Percentiles rank a stretch among this genome's conserved stretches.
Evolutionary conservation across 2,113 vertebrate species (phyloP).

Genomic region (Chrysemys picta): DNA sequence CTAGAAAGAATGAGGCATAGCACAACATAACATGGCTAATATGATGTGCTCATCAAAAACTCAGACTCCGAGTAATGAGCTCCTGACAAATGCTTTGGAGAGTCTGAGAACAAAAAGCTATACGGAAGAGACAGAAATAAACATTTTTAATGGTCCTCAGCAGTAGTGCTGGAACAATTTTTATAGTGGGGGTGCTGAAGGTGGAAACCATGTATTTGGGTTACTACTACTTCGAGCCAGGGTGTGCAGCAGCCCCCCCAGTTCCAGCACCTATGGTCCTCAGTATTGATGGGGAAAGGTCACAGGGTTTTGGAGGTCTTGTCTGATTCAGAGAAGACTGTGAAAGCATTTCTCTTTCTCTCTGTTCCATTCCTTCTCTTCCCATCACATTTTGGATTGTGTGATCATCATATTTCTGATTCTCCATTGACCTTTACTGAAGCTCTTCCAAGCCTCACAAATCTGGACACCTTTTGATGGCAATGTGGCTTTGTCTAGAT

Average conservation of each 20-base stretch:
- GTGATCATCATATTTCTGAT: too few relatives aligned
- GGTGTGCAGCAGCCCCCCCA: too few relatives aligned
- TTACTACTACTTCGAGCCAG: too few relatives aligned
- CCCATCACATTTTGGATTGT: background rate
- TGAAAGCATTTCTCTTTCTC: fast-evolving
- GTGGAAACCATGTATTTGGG: background rate
- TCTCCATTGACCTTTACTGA: background rate
- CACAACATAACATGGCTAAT: slow-evolving; percentile 39
- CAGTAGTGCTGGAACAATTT: background rate
- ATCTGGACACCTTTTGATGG: background rate
- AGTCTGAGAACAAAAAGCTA: background rate
- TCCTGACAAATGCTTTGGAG: slow-evolving; percentile 52
- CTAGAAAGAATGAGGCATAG: slow-evolving; percentile 32
- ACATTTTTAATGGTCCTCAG: background rate
- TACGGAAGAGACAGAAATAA: background rate
- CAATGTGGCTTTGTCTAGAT: fast-evolving
- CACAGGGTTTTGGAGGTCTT: fast-evolving
- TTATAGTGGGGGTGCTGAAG: too few relatives aligned
- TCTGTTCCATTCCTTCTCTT: background rate
- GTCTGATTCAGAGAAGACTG: background rate
- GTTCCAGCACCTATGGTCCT: background rate
- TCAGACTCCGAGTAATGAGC: background rate
- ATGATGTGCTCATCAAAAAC: slow-evolving; percentile 41
- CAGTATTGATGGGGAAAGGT: background rate
- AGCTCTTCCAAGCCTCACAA: background rate